phyloP scores from a whole-genome alignment of 2,797 vertebrate genomes.

The Sebastes trivittatus region DNA sequence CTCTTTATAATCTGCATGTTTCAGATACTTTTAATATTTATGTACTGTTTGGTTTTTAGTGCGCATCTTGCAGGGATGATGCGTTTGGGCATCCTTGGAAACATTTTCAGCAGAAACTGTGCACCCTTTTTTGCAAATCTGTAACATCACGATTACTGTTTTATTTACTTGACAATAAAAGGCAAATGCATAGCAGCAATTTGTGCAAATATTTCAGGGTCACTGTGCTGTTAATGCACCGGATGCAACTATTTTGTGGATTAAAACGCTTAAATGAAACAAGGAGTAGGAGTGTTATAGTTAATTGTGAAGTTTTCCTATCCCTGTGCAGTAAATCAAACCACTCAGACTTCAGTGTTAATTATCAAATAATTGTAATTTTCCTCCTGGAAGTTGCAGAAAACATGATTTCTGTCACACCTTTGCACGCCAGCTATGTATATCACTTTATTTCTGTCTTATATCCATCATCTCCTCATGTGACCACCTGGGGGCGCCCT shows the following conservation, averaged over 20 bases:
- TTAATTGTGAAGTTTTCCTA: neutral
- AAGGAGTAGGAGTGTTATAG: neutral
- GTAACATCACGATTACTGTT: neutral
- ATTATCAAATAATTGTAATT: neutral
- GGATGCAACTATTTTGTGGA: neutral
- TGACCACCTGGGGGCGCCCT: slow-evolving; percentile 36
- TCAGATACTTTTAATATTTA: slow-evolving; percentile 7
- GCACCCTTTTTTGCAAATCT: slow-evolving; percentile 2
- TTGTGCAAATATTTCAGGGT: neutral
- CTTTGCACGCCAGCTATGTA: neutral
- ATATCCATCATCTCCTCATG: fast-evolving
- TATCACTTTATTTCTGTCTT: slow-evolving; percentile 14
- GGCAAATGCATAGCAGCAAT: neutral
- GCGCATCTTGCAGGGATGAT: neutral
- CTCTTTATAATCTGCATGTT: neutral
- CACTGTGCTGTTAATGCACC: neutral
- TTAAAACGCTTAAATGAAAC: neutral
- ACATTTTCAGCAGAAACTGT: neutral
- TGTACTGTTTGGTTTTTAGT: neutral
- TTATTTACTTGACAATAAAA: neutral
- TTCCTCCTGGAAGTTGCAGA: neutral
- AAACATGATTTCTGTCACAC: neutral
- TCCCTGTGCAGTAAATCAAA: fast-evolving
- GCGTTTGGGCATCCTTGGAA: fast-evolving
- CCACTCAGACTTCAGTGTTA: fast-evolving